Evolutionary conservation across 2,888 invertebrate species (phyloP).

Genomic region (Cyclophora punctaria): DNA sequence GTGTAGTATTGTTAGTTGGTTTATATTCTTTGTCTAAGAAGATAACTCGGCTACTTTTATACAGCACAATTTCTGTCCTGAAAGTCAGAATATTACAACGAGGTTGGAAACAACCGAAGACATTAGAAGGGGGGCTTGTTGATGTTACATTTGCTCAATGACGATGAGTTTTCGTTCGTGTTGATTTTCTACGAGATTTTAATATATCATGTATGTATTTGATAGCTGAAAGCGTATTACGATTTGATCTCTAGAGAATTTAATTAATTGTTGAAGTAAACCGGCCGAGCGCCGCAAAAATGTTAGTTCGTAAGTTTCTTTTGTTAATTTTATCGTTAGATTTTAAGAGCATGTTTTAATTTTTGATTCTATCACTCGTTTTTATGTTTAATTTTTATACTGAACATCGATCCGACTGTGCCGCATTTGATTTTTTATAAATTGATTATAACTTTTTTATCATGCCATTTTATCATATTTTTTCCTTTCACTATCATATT

Average conservation of each 20-base stretch:
- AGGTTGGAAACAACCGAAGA: no score
- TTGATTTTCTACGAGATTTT: conserved; percentile 49
- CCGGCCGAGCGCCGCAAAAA: conserved; percentile 38
- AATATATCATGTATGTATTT: conserved; percentile 28
- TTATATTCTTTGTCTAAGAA: no score
- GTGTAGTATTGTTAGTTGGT: no score
- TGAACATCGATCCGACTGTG: conserved; percentile 35
- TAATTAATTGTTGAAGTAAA: conserved; percentile 67
- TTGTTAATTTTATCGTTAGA: conserved; percentile 35
- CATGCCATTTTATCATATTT: conserved; percentile 23
- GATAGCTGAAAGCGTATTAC: conserved; percentile 64
- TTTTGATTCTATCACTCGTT: conserved; percentile 49
- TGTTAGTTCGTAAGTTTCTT: conserved; percentile 30
- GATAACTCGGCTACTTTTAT: no score
- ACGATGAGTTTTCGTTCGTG: conserved; percentile 25
- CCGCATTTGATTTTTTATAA: conserved; percentile 45
- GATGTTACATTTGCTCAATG: conserved; percentile 17
- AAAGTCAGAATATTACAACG: no score
- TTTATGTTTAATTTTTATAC: conserved; percentile 36
- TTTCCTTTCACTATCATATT: conserved; percentile 56
- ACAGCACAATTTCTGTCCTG: no score
- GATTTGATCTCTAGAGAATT: conserved; percentile 52
- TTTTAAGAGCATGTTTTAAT: conserved; percentile 65
- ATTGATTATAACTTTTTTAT: conserved; percentile 48
- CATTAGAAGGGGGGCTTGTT: not conserved